Evolutionary conservation across 2,797 vertebrate genomes (phyloP).

Genomic region (Mormyrops boulengeri): DNA sequence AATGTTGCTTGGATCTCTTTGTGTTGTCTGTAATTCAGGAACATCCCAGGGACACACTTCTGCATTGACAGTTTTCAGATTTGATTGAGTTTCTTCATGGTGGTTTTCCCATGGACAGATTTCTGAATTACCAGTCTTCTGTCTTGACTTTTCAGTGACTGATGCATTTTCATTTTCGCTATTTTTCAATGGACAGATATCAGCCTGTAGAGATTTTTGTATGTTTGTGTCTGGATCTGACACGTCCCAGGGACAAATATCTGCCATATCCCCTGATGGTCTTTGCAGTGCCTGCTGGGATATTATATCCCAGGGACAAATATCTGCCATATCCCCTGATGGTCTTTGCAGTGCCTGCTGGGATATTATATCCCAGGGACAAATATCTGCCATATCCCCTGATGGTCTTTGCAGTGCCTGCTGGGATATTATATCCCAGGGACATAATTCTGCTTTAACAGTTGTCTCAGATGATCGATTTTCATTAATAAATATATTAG

Average conservation of each 20-base stretch:
- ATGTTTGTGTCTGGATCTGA: not conserved
- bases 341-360: not conserved
- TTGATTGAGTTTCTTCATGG: not conserved
- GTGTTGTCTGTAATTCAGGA: constrained; percentile 33
- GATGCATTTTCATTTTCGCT: not conserved
- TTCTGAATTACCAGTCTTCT: not conserved
- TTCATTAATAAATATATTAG: not conserved
- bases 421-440: not conserved
- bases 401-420: not conserved
- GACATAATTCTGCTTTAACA: not conserved
- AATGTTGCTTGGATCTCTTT: constrained; percentile 45
- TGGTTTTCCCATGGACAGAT: not conserved
- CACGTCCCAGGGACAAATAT: constrained; percentile 3
- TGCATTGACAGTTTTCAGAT: constrained; percentile 13
- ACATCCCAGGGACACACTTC: constrained; percentile 56
- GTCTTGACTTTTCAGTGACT: not conserved
- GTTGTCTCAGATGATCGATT: not conserved
- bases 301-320: not conserved
- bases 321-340: not conserved
- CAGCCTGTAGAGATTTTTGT: not conserved
- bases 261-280: not conserved
- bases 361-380: not conserved
- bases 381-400: not conserved
- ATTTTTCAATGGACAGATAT: not conserved
- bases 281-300: not conserved